These are phyloP conservation scores for Callosobruchus maculatus DNA, from an alignment of 2,888 invertebrate genomes.

Conservation along the genomic window DNA sequence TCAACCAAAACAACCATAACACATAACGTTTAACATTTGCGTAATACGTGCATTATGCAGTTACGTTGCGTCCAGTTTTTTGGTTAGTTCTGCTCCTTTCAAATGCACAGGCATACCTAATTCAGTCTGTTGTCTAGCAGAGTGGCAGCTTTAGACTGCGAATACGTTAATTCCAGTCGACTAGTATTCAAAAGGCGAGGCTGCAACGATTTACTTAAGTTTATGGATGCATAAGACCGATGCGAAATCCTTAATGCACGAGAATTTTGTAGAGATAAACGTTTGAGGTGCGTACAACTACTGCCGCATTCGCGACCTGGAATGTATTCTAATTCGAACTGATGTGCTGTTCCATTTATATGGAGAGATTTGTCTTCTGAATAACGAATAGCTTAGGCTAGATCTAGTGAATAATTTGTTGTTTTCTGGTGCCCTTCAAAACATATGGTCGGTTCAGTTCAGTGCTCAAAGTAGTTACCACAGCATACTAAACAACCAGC, in stretches of 20 bases:
- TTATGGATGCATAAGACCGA: neutral
- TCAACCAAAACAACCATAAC: neutral
- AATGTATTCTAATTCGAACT: neutral
- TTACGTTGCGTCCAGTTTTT: neutral
- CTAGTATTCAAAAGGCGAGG: neutral
- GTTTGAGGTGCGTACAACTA: neutral
- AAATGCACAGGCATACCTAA: neutral
- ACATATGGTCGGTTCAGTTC: too few relatives aligned
- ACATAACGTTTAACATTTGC: neutral
- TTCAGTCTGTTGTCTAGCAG: neutral
- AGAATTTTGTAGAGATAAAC: neutral
- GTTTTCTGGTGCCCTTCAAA: too few relatives aligned
- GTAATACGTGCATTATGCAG: neutral
- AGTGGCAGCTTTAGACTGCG: neutral
- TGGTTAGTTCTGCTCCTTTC: neutral
- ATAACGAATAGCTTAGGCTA: too few relatives aligned
- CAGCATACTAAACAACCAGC: too few relatives aligned
- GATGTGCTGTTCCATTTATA: neutral
- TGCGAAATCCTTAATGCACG: neutral
- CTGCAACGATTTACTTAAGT: neutral
- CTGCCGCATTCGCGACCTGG: neutral
- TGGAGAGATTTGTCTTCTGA: neutral
- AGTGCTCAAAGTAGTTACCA: too few relatives aligned
- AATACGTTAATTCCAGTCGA: neutral
- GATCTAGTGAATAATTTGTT: too few relatives aligned